phyloP scores from a whole-genome alignment of 2,113 vertebrate species.

The Ancistrus triradiatus region DNA sequence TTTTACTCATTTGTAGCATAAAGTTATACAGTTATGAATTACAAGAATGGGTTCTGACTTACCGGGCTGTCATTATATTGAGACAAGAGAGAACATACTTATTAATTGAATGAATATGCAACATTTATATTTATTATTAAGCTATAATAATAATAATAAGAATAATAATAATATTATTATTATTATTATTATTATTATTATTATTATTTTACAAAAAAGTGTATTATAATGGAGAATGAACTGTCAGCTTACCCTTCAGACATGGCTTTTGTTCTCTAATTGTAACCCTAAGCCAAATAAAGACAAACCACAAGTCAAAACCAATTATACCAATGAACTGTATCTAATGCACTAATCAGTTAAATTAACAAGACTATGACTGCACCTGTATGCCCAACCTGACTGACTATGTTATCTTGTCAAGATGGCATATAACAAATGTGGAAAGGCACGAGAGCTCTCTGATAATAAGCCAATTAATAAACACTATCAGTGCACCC shows the following conservation, averaged over 20 bases:
- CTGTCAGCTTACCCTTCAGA: slow-evolving; percentile 66
- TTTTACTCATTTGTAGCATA: background rate
- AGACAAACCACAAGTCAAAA: background rate
- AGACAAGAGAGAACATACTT: background rate
- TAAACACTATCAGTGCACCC: no score
- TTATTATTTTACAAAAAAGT: background rate
- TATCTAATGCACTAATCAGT: background rate
- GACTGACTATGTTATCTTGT: no score
- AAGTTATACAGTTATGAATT: background rate
- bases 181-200: background rate
- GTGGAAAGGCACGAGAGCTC: no score
- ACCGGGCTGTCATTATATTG: slow-evolving; percentile 37
- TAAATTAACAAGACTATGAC: background rate
- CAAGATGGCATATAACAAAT: no score
- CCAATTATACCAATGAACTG: no score
- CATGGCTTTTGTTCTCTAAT: slow-evolving; percentile 52
- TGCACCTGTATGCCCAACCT: background rate
- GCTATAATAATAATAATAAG: slow-evolving; percentile 1
- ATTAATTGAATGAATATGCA: no score
- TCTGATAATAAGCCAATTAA: no score
- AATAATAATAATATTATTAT: background rate
- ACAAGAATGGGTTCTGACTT: slow-evolving; percentile 15
- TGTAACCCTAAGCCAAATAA: slow-evolving; percentile 35
- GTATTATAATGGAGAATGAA: background rate
- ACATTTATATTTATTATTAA: no score